Base-by-base conservation (phyloP, 2,888 invertebrate species). In the Troilus luridus region DNA sequence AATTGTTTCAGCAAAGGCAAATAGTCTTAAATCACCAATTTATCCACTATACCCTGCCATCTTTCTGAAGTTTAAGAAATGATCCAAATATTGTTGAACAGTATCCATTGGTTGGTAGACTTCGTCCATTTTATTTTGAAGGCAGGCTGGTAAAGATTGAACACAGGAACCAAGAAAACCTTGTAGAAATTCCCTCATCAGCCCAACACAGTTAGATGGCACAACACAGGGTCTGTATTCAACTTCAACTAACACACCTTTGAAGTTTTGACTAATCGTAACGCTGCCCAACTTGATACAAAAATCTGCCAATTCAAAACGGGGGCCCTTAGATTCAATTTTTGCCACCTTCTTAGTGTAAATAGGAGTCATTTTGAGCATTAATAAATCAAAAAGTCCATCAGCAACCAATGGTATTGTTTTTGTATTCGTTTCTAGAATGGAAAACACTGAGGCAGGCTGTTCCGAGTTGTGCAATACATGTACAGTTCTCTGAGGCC, bases 401-500 rank as follows among this genome's bases (percentile, higher is more conserved):
- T 99, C 99, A 0, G 98, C 98, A 62, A 98, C 97, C 0, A 99
- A 95, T 3, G 98, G 97, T 60, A 98, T 97, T 92, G 97, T 97
- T 94, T 98, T 98, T 19, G 96, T 96, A 0, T 98, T 98, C 89
- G 97, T 97, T 93, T 99, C 99, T 12, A 99, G 95, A 59, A 98
- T 96, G 14, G 98, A 97, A 94, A 98, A 99, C 6, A 98, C 98
- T 0, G 98, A 97, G 0, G 98, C 98, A 0, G 99, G 99, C 93
- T 98, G 98, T 94, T 99, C 99, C 0, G 98, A 98, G 94, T 99
- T 98, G 94, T 99, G 98, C 14, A 99, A 95, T n/a, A 99, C 97
- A 94, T 98, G 98, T 0, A 98, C 97, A 0, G 97, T 97, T 93
- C 97, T 96, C 92, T 97, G 96, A 88, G 96, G 96, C 95, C 96